Percentiles rank a stretch among this genome's conserved stretches.
phyloP scores from a whole-genome alignment of 2,888 invertebrate genomes.

The Agrochola lychnidis region DNA sequence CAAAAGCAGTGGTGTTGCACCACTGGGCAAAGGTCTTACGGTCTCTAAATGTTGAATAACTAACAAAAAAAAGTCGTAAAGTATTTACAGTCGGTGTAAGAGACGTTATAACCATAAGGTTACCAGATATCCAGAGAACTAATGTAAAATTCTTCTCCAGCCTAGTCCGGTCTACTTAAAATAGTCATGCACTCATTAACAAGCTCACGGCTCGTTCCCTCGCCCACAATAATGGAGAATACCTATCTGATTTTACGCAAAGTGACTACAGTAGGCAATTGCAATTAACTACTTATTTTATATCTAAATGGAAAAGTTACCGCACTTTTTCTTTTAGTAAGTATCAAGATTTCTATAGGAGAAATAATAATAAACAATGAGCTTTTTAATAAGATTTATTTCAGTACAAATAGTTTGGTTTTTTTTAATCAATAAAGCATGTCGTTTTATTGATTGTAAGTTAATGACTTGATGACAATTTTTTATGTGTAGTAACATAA shows the following conservation, averaged over 20 bases:
- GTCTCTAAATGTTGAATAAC: not conserved
- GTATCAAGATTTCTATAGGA: conserved; percentile 16
- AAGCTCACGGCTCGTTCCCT: conserved; percentile 16
- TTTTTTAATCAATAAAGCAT: not conserved
- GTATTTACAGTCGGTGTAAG: not conserved
- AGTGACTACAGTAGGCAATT: conserved; percentile 25
- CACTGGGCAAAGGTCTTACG: not conserved
- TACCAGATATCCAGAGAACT: not conserved
- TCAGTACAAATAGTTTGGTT: no score
- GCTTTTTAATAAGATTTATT: not conserved
- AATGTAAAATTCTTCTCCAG: conserved; percentile 19
- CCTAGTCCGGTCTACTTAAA: conserved; percentile 25
- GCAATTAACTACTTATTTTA: conserved; percentile 37
- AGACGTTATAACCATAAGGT: not conserved
- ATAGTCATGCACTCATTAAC: conserved; percentile 48
- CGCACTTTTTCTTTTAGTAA: conserved; percentile 32
- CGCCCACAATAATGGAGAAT: conserved; percentile 28
- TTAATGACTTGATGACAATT: not conserved
- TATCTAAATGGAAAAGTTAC: conserved; percentile 36
- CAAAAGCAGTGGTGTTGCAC: no score
- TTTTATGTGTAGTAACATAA: no score
- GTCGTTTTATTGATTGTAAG: not conserved
- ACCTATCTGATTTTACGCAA: conserved; percentile 57
- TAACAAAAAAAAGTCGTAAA: not conserved
- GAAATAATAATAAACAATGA: not conserved